Conservation (phyloP, 2,113 vertebrate genomes). For the Taxidea taxus region DNA sequence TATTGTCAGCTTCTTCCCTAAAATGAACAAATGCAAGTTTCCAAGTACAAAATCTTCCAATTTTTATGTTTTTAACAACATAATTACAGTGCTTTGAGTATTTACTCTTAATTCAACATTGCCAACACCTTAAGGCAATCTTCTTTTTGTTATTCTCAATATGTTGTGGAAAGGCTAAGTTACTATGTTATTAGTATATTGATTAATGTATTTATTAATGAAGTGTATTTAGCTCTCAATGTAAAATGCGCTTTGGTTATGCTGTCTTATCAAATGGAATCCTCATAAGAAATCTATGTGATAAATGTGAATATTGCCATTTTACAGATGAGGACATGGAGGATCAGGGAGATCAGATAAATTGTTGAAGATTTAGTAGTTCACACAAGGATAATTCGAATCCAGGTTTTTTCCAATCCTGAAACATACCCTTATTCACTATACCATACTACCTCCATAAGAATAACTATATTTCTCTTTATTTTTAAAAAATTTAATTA, state of each 20-base stretch:
- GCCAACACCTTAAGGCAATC: neutral
- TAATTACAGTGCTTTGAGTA: neutral
- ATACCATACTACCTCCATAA: neutral
- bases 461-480: neutral
- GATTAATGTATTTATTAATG: conserved; percentile 27
- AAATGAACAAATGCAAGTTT: neutral
- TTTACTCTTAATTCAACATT: conserved; percentile 14
- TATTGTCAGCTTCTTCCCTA: neutral
- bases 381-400: conserved; percentile 33
- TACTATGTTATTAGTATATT: neutral
- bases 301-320: neutral
- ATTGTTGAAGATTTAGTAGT: neutral
- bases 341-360: neutral
- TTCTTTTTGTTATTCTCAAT: conserved; percentile 24
- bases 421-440: neutral
- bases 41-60: neutral
- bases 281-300: neutral
- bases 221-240: neutral
- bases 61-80: conserved; percentile 31
- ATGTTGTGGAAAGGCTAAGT: conserved; percentile 1
- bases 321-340: neutral
- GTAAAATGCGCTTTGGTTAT: neutral
- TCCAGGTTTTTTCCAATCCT: neutral
- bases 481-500: neutral
- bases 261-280: neutral